These are phyloP conservation scores for Arrhamphus sclerolepis DNA, from an alignment of 2,797 vertebrate genomes.

Conservation along the genomic window DNA sequence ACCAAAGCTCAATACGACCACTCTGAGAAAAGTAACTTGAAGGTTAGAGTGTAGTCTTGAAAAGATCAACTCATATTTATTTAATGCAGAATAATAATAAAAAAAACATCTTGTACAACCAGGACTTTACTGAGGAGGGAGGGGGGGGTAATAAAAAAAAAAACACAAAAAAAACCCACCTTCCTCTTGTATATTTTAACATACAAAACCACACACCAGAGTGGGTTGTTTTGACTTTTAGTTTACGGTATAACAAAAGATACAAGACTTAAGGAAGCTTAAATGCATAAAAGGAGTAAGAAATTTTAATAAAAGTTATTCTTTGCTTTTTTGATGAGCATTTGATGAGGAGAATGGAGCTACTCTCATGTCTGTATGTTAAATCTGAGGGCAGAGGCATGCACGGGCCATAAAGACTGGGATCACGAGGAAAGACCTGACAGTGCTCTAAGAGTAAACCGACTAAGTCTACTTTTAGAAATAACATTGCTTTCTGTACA, in stretches of 20 bases:
- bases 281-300: slow-evolving; percentile 16
- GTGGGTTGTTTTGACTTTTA: slow-evolving; percentile 25
- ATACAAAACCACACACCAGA: slow-evolving; percentile 24
- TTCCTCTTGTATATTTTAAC: slow-evolving; percentile 15
- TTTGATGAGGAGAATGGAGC: slow-evolving; percentile 8
- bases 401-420: background rate
- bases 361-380: slow-evolving; percentile 11
- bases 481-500: background rate
- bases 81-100: slow-evolving; percentile 23
- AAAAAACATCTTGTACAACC: slow-evolving; percentile 21
- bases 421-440: background rate
- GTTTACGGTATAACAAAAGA: slow-evolving; percentile 18
- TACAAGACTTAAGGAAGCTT: background rate
- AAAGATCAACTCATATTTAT: slow-evolving; percentile 20
- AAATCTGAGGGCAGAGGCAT: slow-evolving; percentile 3
- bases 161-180: slow-evolving; percentile 6
- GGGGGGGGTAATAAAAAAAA: slow-evolving; percentile 8
- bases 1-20: slow-evolving; percentile 7
- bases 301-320: slow-evolving; percentile 8
- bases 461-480: background rate
- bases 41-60: slow-evolving; percentile 9
- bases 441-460: background rate
- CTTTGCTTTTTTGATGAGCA: slow-evolving; percentile 2
- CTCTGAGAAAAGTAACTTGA: background rate
- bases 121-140: slow-evolving; percentile 12